Base-by-base conservation (phyloP, 2,113 vertebrate species). In the Spea bombifrons region DNA sequence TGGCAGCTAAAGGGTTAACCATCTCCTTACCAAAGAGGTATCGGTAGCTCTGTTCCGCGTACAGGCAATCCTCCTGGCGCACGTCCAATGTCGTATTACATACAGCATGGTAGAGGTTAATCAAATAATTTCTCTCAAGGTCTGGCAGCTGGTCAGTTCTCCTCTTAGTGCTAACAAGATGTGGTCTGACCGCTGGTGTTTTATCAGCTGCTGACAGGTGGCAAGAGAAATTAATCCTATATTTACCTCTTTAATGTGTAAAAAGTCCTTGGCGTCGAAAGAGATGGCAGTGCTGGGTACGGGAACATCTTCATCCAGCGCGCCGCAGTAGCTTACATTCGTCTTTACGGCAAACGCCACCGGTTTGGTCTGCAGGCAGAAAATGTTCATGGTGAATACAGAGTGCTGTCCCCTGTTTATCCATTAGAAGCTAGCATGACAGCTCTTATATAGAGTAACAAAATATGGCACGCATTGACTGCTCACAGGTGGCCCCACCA, bases 221-320 rank as follows among this genome's bases (percentile, higher is more conserved):
- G 71, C 79, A 63, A 71, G 81, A 13, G 10, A 72, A 77, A 55
- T 48, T 0, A 49, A 46, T 6, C 63, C 61, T 71, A 59, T 57
- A 69, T 83, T 90, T 90, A 97, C 97, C 96, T 99, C 97, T 91
- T 99, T 99, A 79, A 98, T 99, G 87, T 99, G 97, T 16, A 99
- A 94, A 86, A 99, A 99, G 90, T 99, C 97, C 93, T 98, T 99
- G 89, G 95, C 93, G 81, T 99, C 97, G 44, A 99, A 99, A 68
- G 96, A 98, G 88, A 98, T 94, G 84, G 94, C 96, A 0, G 96
- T 97, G 86, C 97, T 95, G 2, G 94, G 94, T 66, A 98, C 95
- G n/a, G 97, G 97, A 73, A 98, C 95, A 85, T 99, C 96, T 86
- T 98, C 96, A 71, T 98, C 97, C 87, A 98, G 88, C 61, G 96